Evolutionary conservation across 1,140 invertebrate species (phyloP).

Genomic region (Nautilus pompilius): DNA sequence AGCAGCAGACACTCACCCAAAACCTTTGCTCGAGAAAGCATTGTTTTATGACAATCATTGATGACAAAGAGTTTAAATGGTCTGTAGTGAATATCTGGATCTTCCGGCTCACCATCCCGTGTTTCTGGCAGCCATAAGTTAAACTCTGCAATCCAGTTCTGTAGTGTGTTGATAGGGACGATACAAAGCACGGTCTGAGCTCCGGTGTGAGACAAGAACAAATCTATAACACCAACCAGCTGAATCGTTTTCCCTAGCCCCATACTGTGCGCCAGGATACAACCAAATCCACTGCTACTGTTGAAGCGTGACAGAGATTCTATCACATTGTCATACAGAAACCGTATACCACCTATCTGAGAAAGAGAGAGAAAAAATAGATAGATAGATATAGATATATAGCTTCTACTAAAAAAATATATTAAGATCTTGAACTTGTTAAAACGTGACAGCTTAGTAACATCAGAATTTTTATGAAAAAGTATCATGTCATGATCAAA

Average conservation of each 20-base stretch:
- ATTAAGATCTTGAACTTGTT: too few relatives aligned
- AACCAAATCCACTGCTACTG: constrained; percentile 91
- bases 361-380: constrained; percentile 21
- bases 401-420: too few relatives aligned
- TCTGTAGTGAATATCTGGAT: constrained; percentile 62
- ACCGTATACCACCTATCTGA: constrained; percentile 91
- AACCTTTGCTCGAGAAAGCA: constrained; percentile 76
- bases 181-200: constrained; percentile 90
- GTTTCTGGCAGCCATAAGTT: constrained; percentile 85
- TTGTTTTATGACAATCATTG: constrained; percentile 91
- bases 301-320: constrained; percentile 85
- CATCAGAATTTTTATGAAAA: too few relatives aligned
- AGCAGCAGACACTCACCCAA: constrained; percentile 49
- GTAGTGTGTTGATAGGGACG: constrained; percentile 97
- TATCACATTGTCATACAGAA: constrained; percentile 94
- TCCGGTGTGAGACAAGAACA: constrained; percentile 87
- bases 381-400: too few relatives aligned
- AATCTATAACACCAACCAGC: constrained; percentile 90
- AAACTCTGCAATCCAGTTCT: constrained; percentile 98
- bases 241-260: constrained; percentile 95
- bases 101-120: constrained; percentile 12
- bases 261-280: constrained; percentile 98
- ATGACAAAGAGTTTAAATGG: constrained; percentile 86
- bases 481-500: too few relatives aligned
- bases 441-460: too few relatives aligned